Conservation (phyloP, 1,140 invertebrate species). For the Portunus trituberculatus region DNA sequence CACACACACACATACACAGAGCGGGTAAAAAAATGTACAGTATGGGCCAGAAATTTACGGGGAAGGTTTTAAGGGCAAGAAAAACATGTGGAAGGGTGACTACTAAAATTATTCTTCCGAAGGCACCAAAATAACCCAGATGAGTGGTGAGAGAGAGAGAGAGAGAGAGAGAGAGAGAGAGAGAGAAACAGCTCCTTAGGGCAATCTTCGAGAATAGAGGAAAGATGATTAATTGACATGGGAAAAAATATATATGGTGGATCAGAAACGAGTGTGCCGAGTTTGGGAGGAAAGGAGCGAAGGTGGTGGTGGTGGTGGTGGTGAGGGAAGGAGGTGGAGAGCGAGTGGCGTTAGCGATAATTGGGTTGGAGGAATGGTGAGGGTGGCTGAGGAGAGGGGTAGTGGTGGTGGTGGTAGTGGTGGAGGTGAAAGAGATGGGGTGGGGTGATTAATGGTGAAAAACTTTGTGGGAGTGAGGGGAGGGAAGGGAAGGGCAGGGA, state of each 20-base stretch:
- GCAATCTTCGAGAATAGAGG: too few relatives aligned
- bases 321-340: background rate
- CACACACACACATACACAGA: background rate
- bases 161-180: conserved; percentile 44
- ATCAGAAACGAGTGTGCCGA: background rate
- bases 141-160: background rate
- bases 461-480: background rate
- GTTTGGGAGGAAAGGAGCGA: background rate
- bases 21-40: background rate
- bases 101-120: conserved; percentile 12
- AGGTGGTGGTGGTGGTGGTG: too few relatives aligned
- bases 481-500: background rate
- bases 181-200: background rate
- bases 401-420: background rate
- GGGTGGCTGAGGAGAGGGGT: background rate
- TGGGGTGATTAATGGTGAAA: background rate
- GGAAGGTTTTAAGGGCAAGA: background rate
- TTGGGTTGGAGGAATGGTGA: background rate
- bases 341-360: background rate
- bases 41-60: background rate
- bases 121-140: background rate
- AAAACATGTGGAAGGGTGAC: background rate
- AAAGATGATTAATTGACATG: too few relatives aligned
- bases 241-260: too few relatives aligned
- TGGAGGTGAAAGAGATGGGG: background rate